A percentile compares a stretch with the other conserved stretches of the same genome.
Evolutionary conservation across 2,888 invertebrate species (phyloP).

Genomic region (Rhaphigaster nebulosa): DNA sequence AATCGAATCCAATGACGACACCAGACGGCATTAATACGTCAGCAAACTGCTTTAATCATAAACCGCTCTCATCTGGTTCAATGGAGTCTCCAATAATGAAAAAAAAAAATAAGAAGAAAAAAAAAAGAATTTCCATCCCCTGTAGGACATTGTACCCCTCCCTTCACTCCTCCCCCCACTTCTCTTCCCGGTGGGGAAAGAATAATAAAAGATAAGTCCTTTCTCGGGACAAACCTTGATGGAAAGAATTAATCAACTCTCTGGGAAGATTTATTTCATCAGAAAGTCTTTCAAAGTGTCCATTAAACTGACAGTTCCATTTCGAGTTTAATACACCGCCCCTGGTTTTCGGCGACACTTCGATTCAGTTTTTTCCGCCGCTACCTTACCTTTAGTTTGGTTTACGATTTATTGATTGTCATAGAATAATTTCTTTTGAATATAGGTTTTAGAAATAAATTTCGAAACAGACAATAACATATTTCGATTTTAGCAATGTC

Average conservation of each 20-base stretch:
- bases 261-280: constrained; percentile 51
- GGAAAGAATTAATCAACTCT: constrained; percentile 54
- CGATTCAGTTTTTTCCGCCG: not conserved
- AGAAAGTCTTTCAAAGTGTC: constrained; percentile 49
- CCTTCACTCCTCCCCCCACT: constrained; percentile 35
- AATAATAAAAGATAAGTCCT: constrained; percentile 48
- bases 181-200: not conserved
- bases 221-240: constrained; percentile 46
- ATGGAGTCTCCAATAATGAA: not conserved
- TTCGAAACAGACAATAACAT: not conserved
- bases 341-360: constrained; percentile 44
- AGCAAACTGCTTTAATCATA: constrained; percentile 28
- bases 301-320: constrained; percentile 51
- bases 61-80: constrained; percentile 26
- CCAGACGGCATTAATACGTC: not conserved
- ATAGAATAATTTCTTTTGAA: not conserved
- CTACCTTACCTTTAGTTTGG: not conserved
- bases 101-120: not conserved
- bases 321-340: constrained; percentile 43
- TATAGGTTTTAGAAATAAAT: not conserved
- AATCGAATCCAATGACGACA: constrained; percentile 27
- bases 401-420: not conserved
- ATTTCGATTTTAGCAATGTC: too few species aligned
- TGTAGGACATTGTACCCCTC: constrained; percentile 44
- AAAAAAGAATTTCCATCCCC: constrained; percentile 52